These are phyloP conservation scores for Diaperis boleti DNA, from an alignment of 2,888 invertebrate genomes.

Conservation along the genomic window DNA sequence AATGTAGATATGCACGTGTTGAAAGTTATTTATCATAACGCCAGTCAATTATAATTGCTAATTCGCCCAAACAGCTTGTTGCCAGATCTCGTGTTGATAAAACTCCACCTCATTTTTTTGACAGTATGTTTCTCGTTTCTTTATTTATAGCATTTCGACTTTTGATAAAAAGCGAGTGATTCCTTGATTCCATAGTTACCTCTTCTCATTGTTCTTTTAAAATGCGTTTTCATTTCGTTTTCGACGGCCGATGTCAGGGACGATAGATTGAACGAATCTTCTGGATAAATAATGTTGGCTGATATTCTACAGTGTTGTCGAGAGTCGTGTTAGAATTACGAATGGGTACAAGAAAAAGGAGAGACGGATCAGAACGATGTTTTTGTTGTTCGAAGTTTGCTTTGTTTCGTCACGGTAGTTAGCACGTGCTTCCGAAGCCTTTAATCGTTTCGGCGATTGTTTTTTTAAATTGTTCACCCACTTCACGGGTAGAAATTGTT, in stretches of 20 bases:
- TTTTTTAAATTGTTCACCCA: constrained; percentile 53
- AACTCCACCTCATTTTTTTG: constrained; percentile 18
- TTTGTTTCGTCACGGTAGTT: constrained; percentile 54
- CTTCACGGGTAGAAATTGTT: constrained; percentile 51
- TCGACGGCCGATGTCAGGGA: constrained; percentile 22
- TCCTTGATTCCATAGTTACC: constrained; percentile 29
- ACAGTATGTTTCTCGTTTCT: background rate
- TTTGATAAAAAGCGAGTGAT: constrained; percentile 19
- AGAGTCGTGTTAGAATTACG: constrained; percentile 41
- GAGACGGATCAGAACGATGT: constrained; percentile 44
- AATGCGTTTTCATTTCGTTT: constrained; percentile 33
- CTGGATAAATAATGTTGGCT: constrained; percentile 43
- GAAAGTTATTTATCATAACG: constrained; percentile 17
- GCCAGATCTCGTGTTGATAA: constrained; percentile 38
- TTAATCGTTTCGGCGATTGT: constrained; percentile 54
- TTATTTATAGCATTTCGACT: too few species aligned
- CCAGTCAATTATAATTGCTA: constrained; percentile 36
- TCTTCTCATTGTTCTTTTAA: background rate
- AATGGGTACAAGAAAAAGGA: constrained; percentile 35
- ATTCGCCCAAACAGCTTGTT: constrained; percentile 16
- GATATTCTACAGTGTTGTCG: constrained; percentile 39
- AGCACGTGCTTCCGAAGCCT: constrained; percentile 52
- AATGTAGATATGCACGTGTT: constrained; percentile 14
- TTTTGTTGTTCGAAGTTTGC: constrained; percentile 48
- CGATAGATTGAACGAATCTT: constrained; percentile 35